Evolutionary conservation across 1,140 invertebrate genomes (phyloP).

Genomic region (Drosophila triauraria): DNA sequence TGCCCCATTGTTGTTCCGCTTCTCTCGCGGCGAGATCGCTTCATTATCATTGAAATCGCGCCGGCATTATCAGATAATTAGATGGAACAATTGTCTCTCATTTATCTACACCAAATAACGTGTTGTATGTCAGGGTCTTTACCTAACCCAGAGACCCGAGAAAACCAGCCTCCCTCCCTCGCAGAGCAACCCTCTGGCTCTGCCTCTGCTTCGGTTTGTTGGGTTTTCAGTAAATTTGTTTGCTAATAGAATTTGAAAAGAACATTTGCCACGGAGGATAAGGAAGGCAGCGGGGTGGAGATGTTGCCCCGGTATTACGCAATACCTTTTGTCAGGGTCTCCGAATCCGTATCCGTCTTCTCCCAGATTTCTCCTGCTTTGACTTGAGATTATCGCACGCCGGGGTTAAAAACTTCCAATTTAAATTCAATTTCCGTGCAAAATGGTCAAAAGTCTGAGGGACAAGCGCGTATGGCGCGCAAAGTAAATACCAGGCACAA

Average conservation of each 20-base stretch:
- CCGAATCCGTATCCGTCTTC: slow-evolving; percentile 2
- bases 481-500: slow-evolving; percentile 41
- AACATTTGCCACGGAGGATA: slow-evolving; percentile 64
- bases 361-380: slow-evolving; percentile 47
- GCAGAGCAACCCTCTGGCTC: slow-evolving; percentile 9
- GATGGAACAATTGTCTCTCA: slow-evolving; percentile 55
- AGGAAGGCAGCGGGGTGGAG: slow-evolving; percentile 13
- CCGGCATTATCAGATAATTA: slow-evolving; percentile 57
- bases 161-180: slow-evolving; percentile 4
- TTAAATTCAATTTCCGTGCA: slow-evolving; percentile 84
- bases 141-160: slow-evolving; percentile 29
- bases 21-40: slow-evolving; percentile 43
- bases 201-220: slow-evolving; percentile 16
- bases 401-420: slow-evolving; percentile 82
- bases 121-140: slow-evolving; percentile 45
- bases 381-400: slow-evolving; percentile 76
- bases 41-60: slow-evolving; percentile 51
- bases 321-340: slow-evolving; percentile 43
- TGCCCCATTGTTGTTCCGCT: slow-evolving; percentile 20
- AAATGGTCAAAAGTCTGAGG: slow-evolving; percentile 79
- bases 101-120: slow-evolving; percentile 59
- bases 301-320: slow-evolving; percentile 39
- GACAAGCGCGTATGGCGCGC: slow-evolving; percentile 35
- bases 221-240: slow-evolving; percentile 66
- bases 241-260: slow-evolving; percentile 78